phyloP scores from a whole-genome alignment of 2,113 vertebrate genomes.

The Ranitomeya imitator region DNA sequence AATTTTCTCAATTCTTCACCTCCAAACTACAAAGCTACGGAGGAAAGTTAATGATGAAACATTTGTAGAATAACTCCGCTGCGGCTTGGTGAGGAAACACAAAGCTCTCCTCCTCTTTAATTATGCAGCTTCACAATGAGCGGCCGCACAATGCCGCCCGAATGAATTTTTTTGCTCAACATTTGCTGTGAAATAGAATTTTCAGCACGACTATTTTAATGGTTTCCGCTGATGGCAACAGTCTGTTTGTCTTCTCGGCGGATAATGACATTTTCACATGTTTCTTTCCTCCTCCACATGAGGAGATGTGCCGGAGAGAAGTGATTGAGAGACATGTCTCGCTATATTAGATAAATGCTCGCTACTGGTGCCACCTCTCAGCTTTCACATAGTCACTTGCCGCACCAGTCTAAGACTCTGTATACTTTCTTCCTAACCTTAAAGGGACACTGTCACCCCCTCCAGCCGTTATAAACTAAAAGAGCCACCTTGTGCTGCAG shows the following conservation, averaged over 20 bases:
- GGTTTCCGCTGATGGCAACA: slow-evolving; percentile 14
- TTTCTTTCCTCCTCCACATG: slow-evolving; percentile 22
- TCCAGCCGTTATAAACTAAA: too few relatives aligned
- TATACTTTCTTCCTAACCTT: background rate
- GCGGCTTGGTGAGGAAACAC: background rate
- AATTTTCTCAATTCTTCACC: background rate
- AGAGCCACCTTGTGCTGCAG: too few relatives aligned
- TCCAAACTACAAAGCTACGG: background rate
- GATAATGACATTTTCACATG: slow-evolving; percentile 32
- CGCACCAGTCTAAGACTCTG: background rate
- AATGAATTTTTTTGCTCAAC: background rate
- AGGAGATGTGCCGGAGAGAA: background rate
- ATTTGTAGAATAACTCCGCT: background rate
- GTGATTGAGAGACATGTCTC: background rate
- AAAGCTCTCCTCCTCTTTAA: background rate
- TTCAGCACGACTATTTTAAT: background rate
- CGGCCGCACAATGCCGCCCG: background rate
- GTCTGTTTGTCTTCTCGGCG: background rate
- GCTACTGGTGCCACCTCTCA: background rate
- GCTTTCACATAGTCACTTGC: background rate
- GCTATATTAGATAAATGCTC: slow-evolving; percentile 13
- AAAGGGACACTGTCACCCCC: too few relatives aligned
- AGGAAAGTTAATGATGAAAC: slow-evolving; percentile 18
- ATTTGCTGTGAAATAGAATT: background rate
- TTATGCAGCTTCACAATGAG: background rate